Evolutionary conservation across 2,888 invertebrate species (phyloP).

Genomic region (Andrena camellia): DNA sequence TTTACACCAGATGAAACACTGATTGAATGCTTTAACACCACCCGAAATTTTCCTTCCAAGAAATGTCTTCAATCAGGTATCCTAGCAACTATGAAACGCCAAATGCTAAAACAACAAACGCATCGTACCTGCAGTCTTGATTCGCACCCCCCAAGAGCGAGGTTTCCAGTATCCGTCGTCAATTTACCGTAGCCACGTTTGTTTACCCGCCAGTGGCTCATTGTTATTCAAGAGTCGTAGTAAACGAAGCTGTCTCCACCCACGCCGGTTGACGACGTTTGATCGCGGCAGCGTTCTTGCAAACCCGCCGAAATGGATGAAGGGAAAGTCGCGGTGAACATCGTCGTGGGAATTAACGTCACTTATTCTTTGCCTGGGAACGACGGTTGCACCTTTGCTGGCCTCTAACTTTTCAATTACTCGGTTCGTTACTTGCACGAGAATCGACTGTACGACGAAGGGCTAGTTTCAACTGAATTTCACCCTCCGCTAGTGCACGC

Average conservation of each 20-base stretch:
- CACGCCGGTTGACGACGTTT: slow-evolving; percentile 3
- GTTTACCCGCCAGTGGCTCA: slow-evolving; percentile 56
- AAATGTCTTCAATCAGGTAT: no score
- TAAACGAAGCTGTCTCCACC: slow-evolving; percentile 13
- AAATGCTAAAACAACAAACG: no score
- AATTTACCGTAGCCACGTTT: slow-evolving; percentile 1
- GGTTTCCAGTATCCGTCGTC: background rate
- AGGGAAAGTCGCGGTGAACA: background rate
- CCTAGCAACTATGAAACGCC: no score
- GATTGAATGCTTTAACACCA: no score
- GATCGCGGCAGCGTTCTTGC: background rate
- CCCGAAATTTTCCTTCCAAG: no score
- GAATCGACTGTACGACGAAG: background rate
- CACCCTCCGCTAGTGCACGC: background rate
- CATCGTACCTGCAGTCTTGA: background rate
- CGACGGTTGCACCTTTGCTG: background rate
- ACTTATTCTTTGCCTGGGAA: background rate
- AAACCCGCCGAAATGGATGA: slow-evolving; percentile 32
- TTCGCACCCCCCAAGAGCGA: background rate
- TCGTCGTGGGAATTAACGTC: slow-evolving; percentile 4
- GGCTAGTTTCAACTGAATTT: background rate
- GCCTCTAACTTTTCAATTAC: slow-evolving; percentile 7
- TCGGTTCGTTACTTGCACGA: background rate
- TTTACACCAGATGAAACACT: no score
- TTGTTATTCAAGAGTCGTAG: slow-evolving; percentile 62